Base-by-base conservation (phyloP, 2,888 invertebrate genomes). In the Timandra comae region DNA sequence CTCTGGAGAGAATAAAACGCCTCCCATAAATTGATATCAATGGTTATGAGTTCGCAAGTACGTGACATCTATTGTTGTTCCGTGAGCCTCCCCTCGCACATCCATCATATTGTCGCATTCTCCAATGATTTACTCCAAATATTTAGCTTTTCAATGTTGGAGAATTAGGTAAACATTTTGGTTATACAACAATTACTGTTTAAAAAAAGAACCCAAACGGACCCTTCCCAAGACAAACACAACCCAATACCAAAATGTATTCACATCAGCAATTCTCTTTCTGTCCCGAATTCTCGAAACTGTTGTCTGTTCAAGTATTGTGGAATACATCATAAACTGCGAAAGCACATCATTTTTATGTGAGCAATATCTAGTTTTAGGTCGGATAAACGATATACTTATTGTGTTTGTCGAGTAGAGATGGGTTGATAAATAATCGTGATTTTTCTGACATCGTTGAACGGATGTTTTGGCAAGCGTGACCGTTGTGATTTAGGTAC, bases 31-130 rank as follows among this genome's bases (percentile, higher is more conserved):
- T 75, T 71, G 62, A 46, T 65, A 67, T 63, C 66, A 64, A 73
- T 70, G 72, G 72, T 73, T 77, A 78, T 73, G 73, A 76, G 73
- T 68, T 70, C 63, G 63, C 63, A 58, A 75, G 63, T 69, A 68
- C 72, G 73, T 74, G 75, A 68, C 73, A 61, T 65, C 59, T 68
- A 71, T 76, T 78, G 67, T 76, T 56, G 59, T 58, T 56, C 47
- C 47, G 45, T 37, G 49, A 47, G 43, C 52, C 46, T 16, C 46
- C 42, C 49, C 51, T 46, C 49, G 48, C 52, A 56, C 62, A 67
- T 74, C 69, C 64, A 63, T 73, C 69, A 74, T 57, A 55, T 50
- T 62, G 56, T 61, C 64, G 63, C 50, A 35, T 46, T 43, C 38
- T 27, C n/a, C 26, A 30, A 34, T 40, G 41, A 43, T 45, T 44